phyloP scores from a whole-genome alignment of 2,113 vertebrate genomes.

The Electrona antarctica region DNA sequence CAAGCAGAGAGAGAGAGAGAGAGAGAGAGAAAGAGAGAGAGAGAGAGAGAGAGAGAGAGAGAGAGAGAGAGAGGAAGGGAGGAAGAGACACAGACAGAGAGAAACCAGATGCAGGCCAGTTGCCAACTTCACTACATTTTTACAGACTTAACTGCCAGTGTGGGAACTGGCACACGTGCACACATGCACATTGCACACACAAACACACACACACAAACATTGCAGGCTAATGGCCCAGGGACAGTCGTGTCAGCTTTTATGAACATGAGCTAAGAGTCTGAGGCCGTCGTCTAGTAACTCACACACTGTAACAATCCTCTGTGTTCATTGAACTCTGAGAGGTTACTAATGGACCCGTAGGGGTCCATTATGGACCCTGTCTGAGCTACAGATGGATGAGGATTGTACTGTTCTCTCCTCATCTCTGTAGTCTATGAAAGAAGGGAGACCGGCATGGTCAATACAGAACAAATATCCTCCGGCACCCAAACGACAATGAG shows the following conservation, averaged over 20 bases:
- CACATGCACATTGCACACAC: background rate
- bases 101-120: constrained; percentile 67
- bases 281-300: too few species aligned
- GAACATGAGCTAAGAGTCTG: too few species aligned
- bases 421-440: background rate
- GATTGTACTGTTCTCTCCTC: too few species aligned
- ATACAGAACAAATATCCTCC: constrained; percentile 3
- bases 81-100: background rate
- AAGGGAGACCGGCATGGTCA: background rate
- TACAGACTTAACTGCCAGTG: constrained; percentile 63
- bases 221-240: constrained; percentile 19
- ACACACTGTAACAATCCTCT: too few species aligned
- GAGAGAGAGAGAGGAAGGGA: constrained; percentile 26
- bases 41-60: constrained; percentile 23
- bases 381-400: too few species aligned
- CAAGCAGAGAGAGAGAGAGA: constrained; percentile 22
- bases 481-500: constrained; percentile 18
- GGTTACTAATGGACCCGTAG: too few species aligned
- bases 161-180: constrained; percentile 60
- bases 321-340: too few species aligned
- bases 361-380: too few species aligned
- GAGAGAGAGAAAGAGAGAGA: background rate
- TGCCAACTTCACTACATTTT: constrained; percentile 63
- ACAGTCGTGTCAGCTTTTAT: constrained; percentile 30
- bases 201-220: constrained; percentile 11